Evolutionary conservation across 1,140 invertebrate genomes (phyloP).

Genomic region (Rhopalosiphum maidis): DNA sequence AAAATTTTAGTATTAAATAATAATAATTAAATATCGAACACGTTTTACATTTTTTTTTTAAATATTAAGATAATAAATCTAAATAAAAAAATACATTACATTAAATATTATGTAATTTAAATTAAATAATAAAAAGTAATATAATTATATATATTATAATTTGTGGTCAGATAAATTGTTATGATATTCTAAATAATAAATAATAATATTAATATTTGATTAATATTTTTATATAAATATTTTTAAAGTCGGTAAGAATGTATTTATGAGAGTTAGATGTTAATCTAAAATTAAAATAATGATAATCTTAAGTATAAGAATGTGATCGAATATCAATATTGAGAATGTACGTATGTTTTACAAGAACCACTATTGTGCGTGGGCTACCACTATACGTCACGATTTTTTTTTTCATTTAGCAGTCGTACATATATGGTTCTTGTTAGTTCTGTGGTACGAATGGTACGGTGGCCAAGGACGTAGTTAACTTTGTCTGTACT

Average conservation of each 20-base stretch:
- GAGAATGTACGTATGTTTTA: neutral
- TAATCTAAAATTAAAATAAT: neutral
- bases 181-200: neutral
- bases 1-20: neutral
- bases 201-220: neutral
- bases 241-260: neutral
- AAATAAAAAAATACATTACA: no score
- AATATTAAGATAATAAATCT: neutral
- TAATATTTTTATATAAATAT: neutral
- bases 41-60: neutral
- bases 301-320: neutral
- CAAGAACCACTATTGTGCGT: neutral
- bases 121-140: neutral
- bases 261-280: neutral
- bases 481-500: constrained; percentile 26
- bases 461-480: constrained; percentile 20
- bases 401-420: constrained; percentile 26
- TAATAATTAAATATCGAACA: neutral
- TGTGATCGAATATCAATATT: neutral
- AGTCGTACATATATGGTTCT: constrained; percentile 30
- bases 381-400: constrained; percentile 8
- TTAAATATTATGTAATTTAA: neutral
- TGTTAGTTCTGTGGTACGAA: constrained; percentile 3
- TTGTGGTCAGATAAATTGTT: neutral
- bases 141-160: neutral